phyloP scores from a whole-genome alignment of 2,888 invertebrate genomes.

The Actias luna region DNA sequence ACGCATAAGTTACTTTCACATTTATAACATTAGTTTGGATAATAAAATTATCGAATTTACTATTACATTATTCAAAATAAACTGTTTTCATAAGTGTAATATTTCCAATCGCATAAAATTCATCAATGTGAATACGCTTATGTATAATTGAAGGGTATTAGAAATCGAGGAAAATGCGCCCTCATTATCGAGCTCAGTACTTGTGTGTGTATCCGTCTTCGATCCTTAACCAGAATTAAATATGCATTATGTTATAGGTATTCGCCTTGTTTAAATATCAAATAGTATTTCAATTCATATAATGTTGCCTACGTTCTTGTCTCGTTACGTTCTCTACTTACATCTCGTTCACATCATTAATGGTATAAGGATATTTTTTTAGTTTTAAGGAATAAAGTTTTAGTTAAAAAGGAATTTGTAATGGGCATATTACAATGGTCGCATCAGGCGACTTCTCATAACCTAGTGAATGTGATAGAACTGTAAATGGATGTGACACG shows the following conservation, averaged over 20 bases:
- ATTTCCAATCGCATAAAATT: background rate
- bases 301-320: too few species aligned
- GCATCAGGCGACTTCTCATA: too few species aligned
- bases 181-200: constrained; percentile 46
- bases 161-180: constrained; percentile 64
- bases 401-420: too few species aligned
- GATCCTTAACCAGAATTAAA: constrained; percentile 34
- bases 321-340: too few species aligned
- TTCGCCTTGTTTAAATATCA: background rate
- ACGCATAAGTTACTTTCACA: too few species aligned
- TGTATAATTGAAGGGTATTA: constrained; percentile 49
- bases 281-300: too few species aligned
- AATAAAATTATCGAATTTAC: background rate
- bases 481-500: too few species aligned
- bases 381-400: too few species aligned
- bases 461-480: too few species aligned
- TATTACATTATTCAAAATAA: background rate
- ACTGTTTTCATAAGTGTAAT: background rate
- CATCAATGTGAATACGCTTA: constrained; percentile 5
- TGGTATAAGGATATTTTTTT: too few species aligned
- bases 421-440: too few species aligned
- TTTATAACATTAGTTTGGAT: background rate
- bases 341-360: too few species aligned
- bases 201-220: constrained; percentile 34
- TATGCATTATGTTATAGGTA: constrained; percentile 30